Conservation (phyloP, 2,113 vertebrate genomes). For the Smithornis capensis region DNA sequence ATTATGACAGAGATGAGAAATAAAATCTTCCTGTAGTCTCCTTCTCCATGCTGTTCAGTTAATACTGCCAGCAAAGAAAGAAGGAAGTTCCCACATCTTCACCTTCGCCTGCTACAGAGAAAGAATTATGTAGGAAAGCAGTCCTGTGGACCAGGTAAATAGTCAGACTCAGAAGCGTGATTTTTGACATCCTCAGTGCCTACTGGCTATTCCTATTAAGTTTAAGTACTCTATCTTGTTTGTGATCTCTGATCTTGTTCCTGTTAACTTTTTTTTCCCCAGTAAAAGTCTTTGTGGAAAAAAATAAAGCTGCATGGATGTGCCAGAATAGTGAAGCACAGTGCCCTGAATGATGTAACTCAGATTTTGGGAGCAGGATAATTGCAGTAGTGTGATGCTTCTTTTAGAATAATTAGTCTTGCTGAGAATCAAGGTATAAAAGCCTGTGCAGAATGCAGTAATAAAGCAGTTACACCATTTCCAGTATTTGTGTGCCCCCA, state of each 20-base stretch:
- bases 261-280: not conserved
- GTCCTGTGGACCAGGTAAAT: not conserved
- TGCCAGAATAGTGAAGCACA: conserved; percentile 4
- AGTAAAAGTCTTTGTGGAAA: not conserved
- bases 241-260: not conserved
- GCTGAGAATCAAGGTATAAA: conserved; percentile 48
- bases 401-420: conserved; percentile 61
- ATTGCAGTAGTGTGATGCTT: conserved; percentile 25
- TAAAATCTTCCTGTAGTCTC: not conserved
- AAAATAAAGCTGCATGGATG: not conserved
- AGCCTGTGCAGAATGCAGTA: conserved; percentile 18
- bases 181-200: not conserved
- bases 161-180: not conserved
- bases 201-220: not conserved
- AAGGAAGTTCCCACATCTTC: not conserved
- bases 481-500: conserved; percentile 27
- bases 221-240: not conserved
- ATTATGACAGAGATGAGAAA: not conserved
- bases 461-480: conserved; percentile 52
- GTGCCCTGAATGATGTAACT: conserved; percentile 58
- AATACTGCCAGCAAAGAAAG: not conserved
- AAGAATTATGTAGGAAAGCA: not conserved
- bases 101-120: not conserved
- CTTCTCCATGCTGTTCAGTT: not conserved
- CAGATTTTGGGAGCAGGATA: conserved; percentile 56